phyloP scores from a whole-genome alignment of 2,797 vertebrate species.

The Serranus cabrilla region DNA sequence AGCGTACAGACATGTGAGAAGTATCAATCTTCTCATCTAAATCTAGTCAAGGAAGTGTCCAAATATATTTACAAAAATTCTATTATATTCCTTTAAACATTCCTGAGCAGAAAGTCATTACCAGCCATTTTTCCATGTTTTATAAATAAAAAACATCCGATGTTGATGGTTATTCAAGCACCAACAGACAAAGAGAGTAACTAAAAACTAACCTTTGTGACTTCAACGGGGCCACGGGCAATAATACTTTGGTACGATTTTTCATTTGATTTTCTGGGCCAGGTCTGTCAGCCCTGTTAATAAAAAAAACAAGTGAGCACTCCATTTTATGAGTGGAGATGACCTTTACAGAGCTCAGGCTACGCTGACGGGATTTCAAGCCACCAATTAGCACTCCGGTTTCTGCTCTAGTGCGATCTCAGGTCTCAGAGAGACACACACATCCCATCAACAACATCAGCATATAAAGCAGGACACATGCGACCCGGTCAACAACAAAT shows the following conservation, averaged over 20 bases:
- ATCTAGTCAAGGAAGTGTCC: background rate
- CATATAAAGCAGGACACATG: conserved; percentile 34
- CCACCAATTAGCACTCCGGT: conserved; percentile 79
- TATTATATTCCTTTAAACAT: background rate
- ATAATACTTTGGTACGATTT: conserved; percentile 18
- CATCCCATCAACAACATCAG: conserved; percentile 68
- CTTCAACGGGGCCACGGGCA: conserved; percentile 17
- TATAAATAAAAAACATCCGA: conserved; percentile 3
- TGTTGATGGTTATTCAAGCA: conserved; percentile 21
- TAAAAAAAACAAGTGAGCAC: conserved; percentile 72
- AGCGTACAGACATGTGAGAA: background rate
- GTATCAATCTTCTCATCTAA: background rate
- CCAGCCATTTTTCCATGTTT: background rate
- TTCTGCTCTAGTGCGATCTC: conserved; percentile 60
- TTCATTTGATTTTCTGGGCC: conserved; percentile 69
- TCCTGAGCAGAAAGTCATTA: background rate
- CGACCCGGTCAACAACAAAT: conserved; percentile 44
- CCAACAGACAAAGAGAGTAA: conserved; percentile 13
- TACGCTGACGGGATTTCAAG: conserved; percentile 77
- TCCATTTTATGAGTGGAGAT: conserved; percentile 78
- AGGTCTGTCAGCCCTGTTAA: conserved; percentile 67
- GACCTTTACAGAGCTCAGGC: conserved; percentile 79
- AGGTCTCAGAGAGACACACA: conserved; percentile 46
- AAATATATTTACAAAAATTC: background rate
- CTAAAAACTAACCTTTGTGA: conserved; percentile 46